Conservation (phyloP, 2,797 vertebrate genomes). For the Melanogrammus aeglefinus region DNA sequence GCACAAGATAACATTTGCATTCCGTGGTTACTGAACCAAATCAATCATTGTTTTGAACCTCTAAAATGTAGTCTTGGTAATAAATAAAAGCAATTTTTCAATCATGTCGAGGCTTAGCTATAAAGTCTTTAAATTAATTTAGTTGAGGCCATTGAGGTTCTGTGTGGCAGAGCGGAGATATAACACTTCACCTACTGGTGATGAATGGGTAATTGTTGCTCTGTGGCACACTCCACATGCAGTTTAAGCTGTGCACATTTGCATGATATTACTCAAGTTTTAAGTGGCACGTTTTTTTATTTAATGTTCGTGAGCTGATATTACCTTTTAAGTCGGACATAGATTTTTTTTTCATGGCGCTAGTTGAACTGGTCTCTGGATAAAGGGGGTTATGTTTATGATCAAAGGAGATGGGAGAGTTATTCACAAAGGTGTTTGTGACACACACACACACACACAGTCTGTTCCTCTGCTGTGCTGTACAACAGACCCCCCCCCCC, state of each 20-base stretch:
- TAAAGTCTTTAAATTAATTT: conserved; percentile 37
- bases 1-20: background rate
- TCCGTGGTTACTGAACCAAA: background rate
- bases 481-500: conserved; percentile 59
- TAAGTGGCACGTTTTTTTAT: conserved; percentile 21
- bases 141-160: conserved; percentile 33
- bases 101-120: conserved; percentile 7
- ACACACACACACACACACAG: conserved; percentile 19
- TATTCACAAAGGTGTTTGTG: background rate
- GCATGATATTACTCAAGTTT: conserved; percentile 26
- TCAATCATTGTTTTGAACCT: background rate
- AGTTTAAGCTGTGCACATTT: conserved; percentile 36
- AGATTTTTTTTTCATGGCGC: conserved; percentile 11
- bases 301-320: background rate
- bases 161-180: conserved; percentile 26
- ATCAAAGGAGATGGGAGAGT: conserved; percentile 5
- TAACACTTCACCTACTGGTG: conserved; percentile 33
- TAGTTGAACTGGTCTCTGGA: conserved; percentile 22
- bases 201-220: conserved; percentile 33
- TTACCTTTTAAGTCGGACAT: conserved; percentile 6
- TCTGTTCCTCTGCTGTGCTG: conserved; percentile 58
- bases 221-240: conserved; percentile 34
- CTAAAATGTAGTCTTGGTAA: background rate
- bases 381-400: conserved; percentile 1
- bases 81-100: background rate